phyloP scores from a whole-genome alignment of 2,797 vertebrate species.

The Thalassophryne amazonica region DNA sequence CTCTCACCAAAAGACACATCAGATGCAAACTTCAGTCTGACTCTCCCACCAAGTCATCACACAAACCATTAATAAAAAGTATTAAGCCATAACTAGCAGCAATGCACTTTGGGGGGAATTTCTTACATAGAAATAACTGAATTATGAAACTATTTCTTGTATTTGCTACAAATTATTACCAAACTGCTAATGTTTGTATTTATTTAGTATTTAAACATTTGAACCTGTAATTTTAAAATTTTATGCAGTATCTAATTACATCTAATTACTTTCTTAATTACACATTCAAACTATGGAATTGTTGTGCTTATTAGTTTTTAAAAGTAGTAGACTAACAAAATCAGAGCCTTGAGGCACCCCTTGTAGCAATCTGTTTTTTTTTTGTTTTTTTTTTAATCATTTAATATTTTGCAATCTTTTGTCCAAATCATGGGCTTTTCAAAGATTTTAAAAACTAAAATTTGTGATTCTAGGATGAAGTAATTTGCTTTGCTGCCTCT shows the following conservation, averaged over 20 bases:
- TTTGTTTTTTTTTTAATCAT: neutral
- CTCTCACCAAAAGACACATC: conserved; percentile 26
- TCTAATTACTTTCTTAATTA: too few species aligned
- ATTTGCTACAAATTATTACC: too few species aligned
- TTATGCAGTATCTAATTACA: too few species aligned
- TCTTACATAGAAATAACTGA: too few species aligned
- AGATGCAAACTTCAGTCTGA: conserved; percentile 18
- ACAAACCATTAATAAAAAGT: conserved; percentile 17
- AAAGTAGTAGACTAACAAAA: neutral
- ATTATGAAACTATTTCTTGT: too few species aligned
- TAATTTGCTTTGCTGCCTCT: conserved; percentile 54
- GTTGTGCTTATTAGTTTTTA: neutral
- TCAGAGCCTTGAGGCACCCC: conserved; percentile 12
- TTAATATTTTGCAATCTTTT: too few species aligned
- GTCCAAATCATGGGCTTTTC: too few species aligned
- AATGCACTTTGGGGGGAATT: neutral
- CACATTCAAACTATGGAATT: neutral
- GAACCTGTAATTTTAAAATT: too few species aligned
- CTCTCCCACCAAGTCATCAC: conserved; percentile 23
- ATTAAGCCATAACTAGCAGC: conserved; percentile 4
- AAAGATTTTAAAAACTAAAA: too few species aligned
- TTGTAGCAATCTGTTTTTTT: too few species aligned
- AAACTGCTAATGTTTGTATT: too few species aligned
- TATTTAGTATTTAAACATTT: too few species aligned
- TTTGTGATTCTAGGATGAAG: conserved; percentile 80